These are phyloP conservation scores for Eurytoma californica DNA, from an alignment of 2,888 invertebrate genomes.

Conservation along the genomic window DNA sequence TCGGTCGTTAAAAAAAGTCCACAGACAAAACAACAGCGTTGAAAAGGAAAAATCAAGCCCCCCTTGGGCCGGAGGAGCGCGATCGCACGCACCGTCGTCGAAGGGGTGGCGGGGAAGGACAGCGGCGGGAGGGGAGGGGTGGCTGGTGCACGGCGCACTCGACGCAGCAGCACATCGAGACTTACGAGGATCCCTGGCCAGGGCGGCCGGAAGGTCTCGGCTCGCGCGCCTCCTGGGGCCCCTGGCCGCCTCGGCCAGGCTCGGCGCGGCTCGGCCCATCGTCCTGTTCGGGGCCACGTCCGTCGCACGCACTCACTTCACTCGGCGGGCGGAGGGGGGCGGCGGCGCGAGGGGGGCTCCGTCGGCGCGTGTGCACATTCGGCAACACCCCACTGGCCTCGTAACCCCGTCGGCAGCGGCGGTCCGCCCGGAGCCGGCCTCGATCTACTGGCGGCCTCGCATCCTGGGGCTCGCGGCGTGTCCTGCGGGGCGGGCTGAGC, in stretches of 20 bases:
- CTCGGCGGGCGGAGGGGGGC: too few species aligned
- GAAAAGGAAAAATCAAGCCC: too few species aligned
- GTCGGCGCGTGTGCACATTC: not conserved
- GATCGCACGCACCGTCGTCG: too few species aligned
- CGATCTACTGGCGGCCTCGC: not conserved
- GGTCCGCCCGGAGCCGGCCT: not conserved
- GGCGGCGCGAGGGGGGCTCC: not conserved
- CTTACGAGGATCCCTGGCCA: too few species aligned
- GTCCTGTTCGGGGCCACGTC: not conserved
- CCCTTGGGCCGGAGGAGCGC: too few species aligned
- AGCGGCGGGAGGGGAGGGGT: too few species aligned
- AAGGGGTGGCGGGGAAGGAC: too few species aligned
- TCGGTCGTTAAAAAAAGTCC: too few species aligned
- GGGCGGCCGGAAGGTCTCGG: too few species aligned
- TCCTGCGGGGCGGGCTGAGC: not conserved
- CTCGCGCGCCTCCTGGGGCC: not conserved
- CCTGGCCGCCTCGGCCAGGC: not conserved
- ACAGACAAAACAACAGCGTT: too few species aligned
- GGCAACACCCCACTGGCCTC: slow-evolving; percentile 31
- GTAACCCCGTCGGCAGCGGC: slow-evolving; percentile 25
- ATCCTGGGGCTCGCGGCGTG: not conserved
- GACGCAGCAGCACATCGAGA: too few species aligned
- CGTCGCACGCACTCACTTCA: slow-evolving; percentile 1
- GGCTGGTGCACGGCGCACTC: too few species aligned
- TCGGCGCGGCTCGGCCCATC: not conserved